Base-by-base conservation (phyloP, 2,888 invertebrate species). In the Priocnemis perturbator region DNA sequence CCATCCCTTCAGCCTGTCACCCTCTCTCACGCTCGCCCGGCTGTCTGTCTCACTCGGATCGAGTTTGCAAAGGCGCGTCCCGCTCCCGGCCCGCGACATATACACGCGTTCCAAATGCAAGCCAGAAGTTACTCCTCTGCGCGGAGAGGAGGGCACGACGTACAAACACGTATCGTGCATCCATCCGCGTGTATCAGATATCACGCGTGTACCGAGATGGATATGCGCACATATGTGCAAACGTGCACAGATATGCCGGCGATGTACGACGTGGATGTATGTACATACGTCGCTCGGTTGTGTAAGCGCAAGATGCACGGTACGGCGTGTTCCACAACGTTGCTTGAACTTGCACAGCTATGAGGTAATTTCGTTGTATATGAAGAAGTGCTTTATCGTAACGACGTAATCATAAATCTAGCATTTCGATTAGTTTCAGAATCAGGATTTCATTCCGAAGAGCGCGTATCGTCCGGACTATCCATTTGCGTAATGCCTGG, bases 61-160 rank as follows among this genome's bases (percentile, higher is more conserved):
- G 73, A 78, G 71, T 74, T 79, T 77, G 68, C 74, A 58, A 73
- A 77, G 68, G 63, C 75, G 64, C 67, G 4, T 11, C 57, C 53
- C 64, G 67, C 3, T 11, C 57, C 53, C 64, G 67, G 26, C 5
- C 26, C 3, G 5, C 21, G 73, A 26, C 64, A 66, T 17, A 56
- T 57, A 70, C 74, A 70, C 73, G 71, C 70, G 67, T 65, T 64
- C 62, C 67, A 67, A 72, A 64, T 60, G 45, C 44, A 21, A 23
- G 11, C 23, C 44, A 44, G 48, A 60, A 60, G 47, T 48, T 48
- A 23, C 47, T 60, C 48, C 57, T 45, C 48, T 45, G 5, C 50
- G 17, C 50, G 19, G 2, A 5, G 19, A 50, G 50, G 50, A 17
- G 1, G n/a, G 50, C 17, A 50, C 37, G 11, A 11, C 37, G 19